Evolutionary conservation across 1,140 invertebrate species (phyloP).

Genomic region (Scaptodrosophila lebanonensis): DNA sequence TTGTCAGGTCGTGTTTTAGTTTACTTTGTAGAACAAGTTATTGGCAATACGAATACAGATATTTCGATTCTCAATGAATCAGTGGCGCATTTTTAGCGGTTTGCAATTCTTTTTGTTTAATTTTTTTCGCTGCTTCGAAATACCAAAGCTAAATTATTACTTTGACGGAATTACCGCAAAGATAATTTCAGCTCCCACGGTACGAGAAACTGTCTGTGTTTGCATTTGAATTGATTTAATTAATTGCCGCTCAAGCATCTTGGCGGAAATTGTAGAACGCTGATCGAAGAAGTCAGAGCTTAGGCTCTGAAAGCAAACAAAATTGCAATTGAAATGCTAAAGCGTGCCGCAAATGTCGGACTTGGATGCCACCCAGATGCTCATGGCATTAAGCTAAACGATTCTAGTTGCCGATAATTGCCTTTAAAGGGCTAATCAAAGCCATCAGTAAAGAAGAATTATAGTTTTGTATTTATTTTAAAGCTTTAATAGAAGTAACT

Average conservation of each 20-base stretch:
- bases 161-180: conserved; percentile 31
- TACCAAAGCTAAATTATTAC: conserved; percentile 48
- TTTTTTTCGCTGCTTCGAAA: conserved; percentile 36
- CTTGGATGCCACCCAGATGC: background rate
- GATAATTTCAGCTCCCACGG: conserved; percentile 53
- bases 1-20: no score
- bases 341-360: conserved; percentile 8
- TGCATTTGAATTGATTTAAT: conserved; percentile 57
- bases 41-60: conserved; percentile 20
- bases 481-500: no score
- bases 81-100: conserved; percentile 24
- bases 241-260: conserved; percentile 41
- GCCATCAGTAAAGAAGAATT: no score
- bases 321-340: conserved; percentile 6
- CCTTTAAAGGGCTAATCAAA: no score
- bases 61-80: conserved; percentile 15
- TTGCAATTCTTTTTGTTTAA: conserved; percentile 21
- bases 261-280: conserved; percentile 57
- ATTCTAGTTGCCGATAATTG: no score
- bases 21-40: conserved; percentile 43
- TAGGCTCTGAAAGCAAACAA: no score
- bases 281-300: no score
- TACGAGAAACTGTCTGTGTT: conserved; percentile 30
- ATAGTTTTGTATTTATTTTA: no score
- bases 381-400: no score